Percentiles rank a stretch among this genome's conserved stretches.
These are phyloP conservation scores for Oreohelix idahoensis DNA, from an alignment of 1,140 invertebrate genomes.

Conservation along the genomic window DNA sequence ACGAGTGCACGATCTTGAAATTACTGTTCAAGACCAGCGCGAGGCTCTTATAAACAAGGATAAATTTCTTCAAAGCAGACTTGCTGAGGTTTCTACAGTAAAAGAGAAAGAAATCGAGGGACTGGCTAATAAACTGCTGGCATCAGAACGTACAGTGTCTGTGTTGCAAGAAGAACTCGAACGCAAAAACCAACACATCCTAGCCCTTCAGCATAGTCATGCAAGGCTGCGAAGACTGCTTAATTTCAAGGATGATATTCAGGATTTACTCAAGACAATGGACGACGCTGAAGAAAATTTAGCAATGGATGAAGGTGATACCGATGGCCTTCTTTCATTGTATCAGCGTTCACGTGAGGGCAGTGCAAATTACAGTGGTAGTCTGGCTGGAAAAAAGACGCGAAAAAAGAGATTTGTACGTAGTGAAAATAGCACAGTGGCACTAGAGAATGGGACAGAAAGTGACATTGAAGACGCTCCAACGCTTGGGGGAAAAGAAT, in stretches of 20 bases:
- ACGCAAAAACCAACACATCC: constrained; percentile 47
- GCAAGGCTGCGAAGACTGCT: constrained; percentile 37
- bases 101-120: constrained; percentile 45
- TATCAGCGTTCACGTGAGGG: constrained; percentile 21
- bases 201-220: constrained; percentile 41
- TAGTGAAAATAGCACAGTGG: background rate
- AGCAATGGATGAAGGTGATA: constrained; percentile 36
- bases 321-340: constrained; percentile 38
- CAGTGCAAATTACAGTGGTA: background rate
- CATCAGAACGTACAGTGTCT: constrained; percentile 47
- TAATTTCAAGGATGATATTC: constrained; percentile 43
- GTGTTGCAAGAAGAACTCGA: constrained; percentile 48
- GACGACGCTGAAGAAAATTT: constrained; percentile 46
- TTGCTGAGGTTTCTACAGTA: constrained; percentile 41
- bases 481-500: constrained; percentile 33
- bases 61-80: constrained; percentile 46
- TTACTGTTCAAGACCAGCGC: constrained; percentile 56
- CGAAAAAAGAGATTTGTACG: constrained; percentile 22
- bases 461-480: constrained; percentile 15
- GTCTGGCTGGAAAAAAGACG: constrained; percentile 8
- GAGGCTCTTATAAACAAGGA: constrained; percentile 53
- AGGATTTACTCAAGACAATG: constrained; percentile 42
- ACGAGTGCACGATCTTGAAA: constrained; percentile 56
- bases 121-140: constrained; percentile 41
- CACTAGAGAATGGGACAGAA: constrained; percentile 24